phyloP scores from a whole-genome alignment of 1,140 invertebrate species.

The Pseudomyrmex dendroicus region DNA sequence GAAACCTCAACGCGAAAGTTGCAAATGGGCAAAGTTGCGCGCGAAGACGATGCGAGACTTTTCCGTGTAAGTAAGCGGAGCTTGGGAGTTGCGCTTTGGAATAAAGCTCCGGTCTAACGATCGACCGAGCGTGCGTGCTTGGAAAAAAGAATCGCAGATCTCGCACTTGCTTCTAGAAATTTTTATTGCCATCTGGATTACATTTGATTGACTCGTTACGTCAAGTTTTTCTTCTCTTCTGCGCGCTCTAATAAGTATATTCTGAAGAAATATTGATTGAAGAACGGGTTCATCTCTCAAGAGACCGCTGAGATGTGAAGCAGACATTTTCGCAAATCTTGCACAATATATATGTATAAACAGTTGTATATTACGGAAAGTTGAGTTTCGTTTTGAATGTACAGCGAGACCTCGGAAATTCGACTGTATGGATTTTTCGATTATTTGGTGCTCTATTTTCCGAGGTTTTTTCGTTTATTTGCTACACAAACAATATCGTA shows the following conservation, averaged over 20 bases:
- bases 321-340: background rate
- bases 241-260: background rate
- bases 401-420: too few relatives aligned
- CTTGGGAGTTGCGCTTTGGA: slow-evolving; percentile 52
- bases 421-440: too few relatives aligned
- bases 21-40: slow-evolving; percentile 73
- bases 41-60: slow-evolving; percentile 44
- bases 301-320: background rate
- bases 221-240: background rate
- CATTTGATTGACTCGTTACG: slow-evolving; percentile 21
- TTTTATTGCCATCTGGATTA: slow-evolving; percentile 42
- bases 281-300: background rate
- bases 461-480: too few relatives aligned
- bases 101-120: slow-evolving; percentile 61
- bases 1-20: slow-evolving; percentile 41
- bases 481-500: too few relatives aligned
- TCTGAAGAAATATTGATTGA: background rate
- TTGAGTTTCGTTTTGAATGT: background rate
- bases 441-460: too few relatives aligned
- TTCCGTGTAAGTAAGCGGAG: slow-evolving; percentile 59
- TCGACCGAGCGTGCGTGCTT: slow-evolving; percentile 49
- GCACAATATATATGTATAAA: background rate
- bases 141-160: slow-evolving; percentile 51
- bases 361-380: background rate
- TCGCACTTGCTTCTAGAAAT: slow-evolving; percentile 40